A percentile compares a stretch with the other conserved stretches of the same genome.
Conservation (phyloP, 2,888 invertebrate species). For the Eretmocerus hayati region DNA sequence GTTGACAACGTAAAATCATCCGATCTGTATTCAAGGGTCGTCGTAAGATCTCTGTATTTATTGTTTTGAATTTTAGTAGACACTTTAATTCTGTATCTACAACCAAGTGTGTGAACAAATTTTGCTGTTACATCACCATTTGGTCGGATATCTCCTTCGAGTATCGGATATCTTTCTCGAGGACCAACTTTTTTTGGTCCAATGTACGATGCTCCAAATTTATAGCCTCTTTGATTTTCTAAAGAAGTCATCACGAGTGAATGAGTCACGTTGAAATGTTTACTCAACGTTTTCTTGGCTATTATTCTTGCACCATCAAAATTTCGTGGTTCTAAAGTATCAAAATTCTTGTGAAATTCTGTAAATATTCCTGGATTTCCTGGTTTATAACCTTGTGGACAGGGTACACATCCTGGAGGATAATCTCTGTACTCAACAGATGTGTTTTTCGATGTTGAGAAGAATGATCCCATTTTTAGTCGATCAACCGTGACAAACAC, state of each 20-base stretch:
- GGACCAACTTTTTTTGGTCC: constrained; percentile 36
- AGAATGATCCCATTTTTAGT: constrained; percentile 12
- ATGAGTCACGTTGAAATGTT: constrained; percentile 37
- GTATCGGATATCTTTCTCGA: constrained; percentile 36
- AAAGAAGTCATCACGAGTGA: constrained; percentile 34
- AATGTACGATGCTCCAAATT: constrained; percentile 36
- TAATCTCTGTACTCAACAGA: constrained; percentile 13
- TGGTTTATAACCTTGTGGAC: constrained; percentile 28
- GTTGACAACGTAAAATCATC: constrained; percentile 38
- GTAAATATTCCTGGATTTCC: constrained; percentile 43
- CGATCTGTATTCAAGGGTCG: constrained; percentile 38
- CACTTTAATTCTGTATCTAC: constrained; percentile 35
- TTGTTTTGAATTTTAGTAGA: constrained; percentile 32
- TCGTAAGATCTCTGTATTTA: constrained; percentile 31
- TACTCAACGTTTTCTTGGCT: constrained; percentile 33
- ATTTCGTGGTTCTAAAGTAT: constrained; percentile 36
- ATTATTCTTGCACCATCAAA: constrained; percentile 38
- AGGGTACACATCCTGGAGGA: constrained; percentile 27
- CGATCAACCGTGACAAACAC: too few species aligned
- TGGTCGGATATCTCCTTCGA: constrained; percentile 35
- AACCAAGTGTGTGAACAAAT: constrained; percentile 38
- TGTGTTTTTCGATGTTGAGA: constrained; percentile 4
- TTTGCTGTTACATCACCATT: constrained; percentile 36
- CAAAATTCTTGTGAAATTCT: constrained; percentile 40
- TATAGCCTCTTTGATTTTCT: constrained; percentile 31